phyloP scores from a whole-genome alignment of 37 sponge, comb jelly and placozoan species.

The Spongia lamella region DNA sequence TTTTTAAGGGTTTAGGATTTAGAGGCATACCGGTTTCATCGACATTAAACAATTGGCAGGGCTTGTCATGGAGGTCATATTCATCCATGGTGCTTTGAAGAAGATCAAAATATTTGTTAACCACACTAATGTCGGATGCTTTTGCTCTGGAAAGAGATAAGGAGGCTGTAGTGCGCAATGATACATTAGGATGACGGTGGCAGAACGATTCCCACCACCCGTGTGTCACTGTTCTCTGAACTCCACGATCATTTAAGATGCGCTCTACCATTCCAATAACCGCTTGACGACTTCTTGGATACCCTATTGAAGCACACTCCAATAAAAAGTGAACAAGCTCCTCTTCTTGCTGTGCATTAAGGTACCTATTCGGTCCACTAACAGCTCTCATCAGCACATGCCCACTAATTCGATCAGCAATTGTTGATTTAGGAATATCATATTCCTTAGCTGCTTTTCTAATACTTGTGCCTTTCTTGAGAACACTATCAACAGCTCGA shows the following conservation, averaged over 20 bases:
- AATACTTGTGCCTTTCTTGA: slow-evolving; percentile 1
- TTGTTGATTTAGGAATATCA: slow-evolving; percentile 24
- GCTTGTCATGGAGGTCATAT: slow-evolving; percentile 42
- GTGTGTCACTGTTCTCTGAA: slow-evolving; percentile 1
- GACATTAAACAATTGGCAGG: slow-evolving; percentile 30
- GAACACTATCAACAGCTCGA: no score
- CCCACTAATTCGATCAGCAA: slow-evolving; percentile 17
- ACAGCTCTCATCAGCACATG: neutral
- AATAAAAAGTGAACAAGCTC: no score
- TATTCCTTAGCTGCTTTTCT: slow-evolving; percentile 8
- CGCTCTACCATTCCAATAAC: slow-evolving; percentile 12
- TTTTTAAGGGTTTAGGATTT: slow-evolving; percentile 14
- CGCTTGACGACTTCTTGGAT: slow-evolving; percentile 2
- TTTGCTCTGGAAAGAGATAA: slow-evolving; percentile 34
- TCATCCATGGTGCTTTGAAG: slow-evolving; percentile 35
- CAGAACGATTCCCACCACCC: no score
- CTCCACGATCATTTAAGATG: slow-evolving; percentile 6
- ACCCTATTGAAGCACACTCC: slow-evolving; percentile 7
- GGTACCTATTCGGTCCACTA: neutral
- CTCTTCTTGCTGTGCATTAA: neutral
- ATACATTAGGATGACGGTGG: slow-evolving; percentile 39
- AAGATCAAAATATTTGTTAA: slow-evolving; percentile 31
- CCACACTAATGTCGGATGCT: slow-evolving; percentile 27
- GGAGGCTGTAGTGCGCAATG: slow-evolving; percentile 17
- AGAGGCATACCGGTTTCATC: slow-evolving; percentile 62